A percentile compares a stretch with the other conserved stretches of the same genome.
Evolutionary conservation across 2,797 vertebrate species (phyloP).

Genomic region (Gila robusta): DNA sequence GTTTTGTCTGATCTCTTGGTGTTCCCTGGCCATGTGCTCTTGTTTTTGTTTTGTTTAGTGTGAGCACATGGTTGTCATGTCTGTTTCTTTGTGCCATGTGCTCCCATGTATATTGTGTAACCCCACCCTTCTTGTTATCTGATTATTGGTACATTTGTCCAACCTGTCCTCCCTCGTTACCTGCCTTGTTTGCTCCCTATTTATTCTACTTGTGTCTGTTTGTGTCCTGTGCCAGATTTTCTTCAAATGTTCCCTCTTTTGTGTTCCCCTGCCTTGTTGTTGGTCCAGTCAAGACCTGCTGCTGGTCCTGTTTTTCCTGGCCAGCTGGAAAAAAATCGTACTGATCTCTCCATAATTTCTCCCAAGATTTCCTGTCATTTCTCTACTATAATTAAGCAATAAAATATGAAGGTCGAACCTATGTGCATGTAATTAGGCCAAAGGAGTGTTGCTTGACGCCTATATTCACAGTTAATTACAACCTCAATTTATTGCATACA

Average conservation of each 20-base stretch:
- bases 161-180: neutral
- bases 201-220: neutral
- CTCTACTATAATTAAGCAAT: neutral
- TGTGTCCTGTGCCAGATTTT: neutral
- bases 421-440: constrained; percentile 21
- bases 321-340: neutral
- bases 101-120: neutral
- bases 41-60: neutral
- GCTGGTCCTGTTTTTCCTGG: neutral
- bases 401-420: neutral
- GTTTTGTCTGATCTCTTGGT: too few relatives aligned
- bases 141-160: neutral
- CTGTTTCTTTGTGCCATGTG: neutral
- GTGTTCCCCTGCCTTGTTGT: neutral
- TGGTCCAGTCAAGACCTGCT: neutral
- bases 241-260: neutral
- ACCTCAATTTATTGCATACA: neutral
- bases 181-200: neutral
- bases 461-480: neutral
- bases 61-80: neutral
- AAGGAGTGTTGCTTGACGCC: constrained; percentile 13
- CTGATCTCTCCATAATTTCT: neutral
- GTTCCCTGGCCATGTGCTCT: too few relatives aligned
- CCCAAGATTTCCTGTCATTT: constrained; percentile 1
- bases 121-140: neutral